These are phyloP conservation scores for Venturia canescens DNA, from an alignment of 1,140 invertebrate species.

Conservation along the genomic window DNA sequence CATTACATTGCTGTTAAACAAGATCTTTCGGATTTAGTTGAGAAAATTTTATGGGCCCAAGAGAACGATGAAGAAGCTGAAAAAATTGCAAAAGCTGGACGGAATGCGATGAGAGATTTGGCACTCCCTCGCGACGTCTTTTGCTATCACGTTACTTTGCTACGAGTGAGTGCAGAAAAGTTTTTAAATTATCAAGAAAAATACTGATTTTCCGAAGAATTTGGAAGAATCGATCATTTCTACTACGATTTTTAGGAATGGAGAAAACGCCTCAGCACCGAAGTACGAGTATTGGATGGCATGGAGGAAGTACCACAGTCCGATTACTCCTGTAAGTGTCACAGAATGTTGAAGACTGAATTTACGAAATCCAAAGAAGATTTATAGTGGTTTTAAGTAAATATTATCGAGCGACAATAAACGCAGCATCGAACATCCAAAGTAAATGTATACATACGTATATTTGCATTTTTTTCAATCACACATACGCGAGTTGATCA, in stretches of 20 bases:
- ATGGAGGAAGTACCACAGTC: slow-evolving; percentile 88
- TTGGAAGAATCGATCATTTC: background rate
- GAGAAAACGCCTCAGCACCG: slow-evolving; percentile 82
- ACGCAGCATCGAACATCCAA: background rate
- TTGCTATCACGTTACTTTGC: slow-evolving; percentile 91
- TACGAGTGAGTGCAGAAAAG: slow-evolving; percentile 79
- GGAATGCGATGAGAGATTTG: slow-evolving; percentile 86
- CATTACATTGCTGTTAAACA: slow-evolving; percentile 92
- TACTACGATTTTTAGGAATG: slow-evolving; percentile 81
- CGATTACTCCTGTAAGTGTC: slow-evolving; percentile 77
- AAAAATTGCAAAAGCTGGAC: slow-evolving; percentile 84
- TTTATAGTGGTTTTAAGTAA: slow-evolving; percentile 62
- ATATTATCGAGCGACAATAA: background rate
- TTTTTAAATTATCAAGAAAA: slow-evolving; percentile 49
- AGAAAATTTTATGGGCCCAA: slow-evolving; percentile 89
- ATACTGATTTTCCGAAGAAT: too few species aligned
- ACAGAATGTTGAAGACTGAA: slow-evolving; percentile 57
- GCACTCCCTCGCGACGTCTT: slow-evolving; percentile 91
- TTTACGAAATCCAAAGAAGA: slow-evolving; percentile 70
- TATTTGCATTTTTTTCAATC: slow-evolving; percentile 23
- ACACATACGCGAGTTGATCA: background rate
- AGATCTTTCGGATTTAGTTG: slow-evolving; percentile 89
- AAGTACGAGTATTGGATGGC: slow-evolving; percentile 79
- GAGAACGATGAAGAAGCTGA: slow-evolving; percentile 85
- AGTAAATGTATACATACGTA: slow-evolving; percentile 43